Conservation (phyloP, 1,140 invertebrate genomes). For the Parasteatoda tepidariorum region DNA sequence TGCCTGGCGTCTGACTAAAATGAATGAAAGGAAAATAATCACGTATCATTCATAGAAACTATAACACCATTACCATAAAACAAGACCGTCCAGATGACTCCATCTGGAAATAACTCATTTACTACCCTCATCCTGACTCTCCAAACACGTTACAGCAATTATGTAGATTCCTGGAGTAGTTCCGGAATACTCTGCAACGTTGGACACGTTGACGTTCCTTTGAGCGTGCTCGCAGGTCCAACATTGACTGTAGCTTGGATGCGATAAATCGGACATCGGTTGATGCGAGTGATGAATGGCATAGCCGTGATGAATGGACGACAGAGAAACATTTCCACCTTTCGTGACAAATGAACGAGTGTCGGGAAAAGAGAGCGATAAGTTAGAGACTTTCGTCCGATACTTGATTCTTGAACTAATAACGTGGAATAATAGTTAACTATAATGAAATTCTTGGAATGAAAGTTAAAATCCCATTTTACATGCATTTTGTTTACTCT, state of each 20-base stretch:
- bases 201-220: conserved; percentile 1
- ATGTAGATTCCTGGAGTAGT: conserved; percentile 2
- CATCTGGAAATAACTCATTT: conserved; percentile 13
- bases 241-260: not conserved
- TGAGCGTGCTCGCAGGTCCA: not conserved
- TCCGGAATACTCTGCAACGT: not conserved
- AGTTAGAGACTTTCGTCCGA: no score
- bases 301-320: conserved; percentile 7
- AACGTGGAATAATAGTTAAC: no score
- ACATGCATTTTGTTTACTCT: no score
- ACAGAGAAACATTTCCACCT: not conserved
- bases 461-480: no score
- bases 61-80: no score
- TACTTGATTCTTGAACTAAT: no score
- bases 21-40: no score
- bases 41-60: no score
- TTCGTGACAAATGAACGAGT: conserved; percentile 23
- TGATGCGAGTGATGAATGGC: not conserved
- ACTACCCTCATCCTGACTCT: not conserved
- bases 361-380: conserved; percentile 13
- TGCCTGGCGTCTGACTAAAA: no score
- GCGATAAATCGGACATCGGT: not conserved
- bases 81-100: not conserved
- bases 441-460: no score
- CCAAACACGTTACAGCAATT: conserved; percentile 5